Conservation (phyloP, 2,113 vertebrate genomes). For the Recurvirostra avosetta region DNA sequence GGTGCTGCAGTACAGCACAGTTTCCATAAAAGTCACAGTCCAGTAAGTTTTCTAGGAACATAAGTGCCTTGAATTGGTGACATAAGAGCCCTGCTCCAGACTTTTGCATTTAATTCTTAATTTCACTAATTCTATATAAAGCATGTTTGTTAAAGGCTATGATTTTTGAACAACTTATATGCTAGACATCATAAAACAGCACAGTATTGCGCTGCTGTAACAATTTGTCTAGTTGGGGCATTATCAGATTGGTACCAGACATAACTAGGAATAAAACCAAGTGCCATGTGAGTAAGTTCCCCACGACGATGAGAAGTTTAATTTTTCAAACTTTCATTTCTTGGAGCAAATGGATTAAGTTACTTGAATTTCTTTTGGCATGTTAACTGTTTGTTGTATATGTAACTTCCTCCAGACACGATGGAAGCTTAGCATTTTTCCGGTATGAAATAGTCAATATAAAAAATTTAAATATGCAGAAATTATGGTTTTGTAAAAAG, state of each 20-base stretch:
- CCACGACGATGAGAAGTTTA: neutral
- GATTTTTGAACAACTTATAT: neutral
- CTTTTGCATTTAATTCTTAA: neutral
- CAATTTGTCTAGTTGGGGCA: neutral
- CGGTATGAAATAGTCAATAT: neutral
- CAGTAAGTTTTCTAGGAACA: neutral
- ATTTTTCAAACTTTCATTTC: neutral
- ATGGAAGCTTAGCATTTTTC: neutral
- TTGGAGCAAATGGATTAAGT: neutral
- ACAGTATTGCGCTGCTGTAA: neutral
- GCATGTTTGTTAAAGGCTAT: neutral
- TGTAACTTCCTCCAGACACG: neutral
- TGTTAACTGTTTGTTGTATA: neutral
- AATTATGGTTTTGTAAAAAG: neutral
- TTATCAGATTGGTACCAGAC: neutral
- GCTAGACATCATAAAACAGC: neutral
- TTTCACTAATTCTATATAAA: neutral
- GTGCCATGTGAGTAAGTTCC: neutral
- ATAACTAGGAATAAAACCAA: neutral
- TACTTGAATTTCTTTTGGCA: neutral
- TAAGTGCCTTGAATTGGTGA: neutral
- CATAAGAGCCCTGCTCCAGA: neutral
- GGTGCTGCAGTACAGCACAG: constrained; percentile 54
- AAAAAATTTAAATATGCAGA: neutral
- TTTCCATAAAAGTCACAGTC: neutral